Conservation (phyloP, 53 echinoderm and acorn worm genomes). For the Luidia sarsii region DNA sequence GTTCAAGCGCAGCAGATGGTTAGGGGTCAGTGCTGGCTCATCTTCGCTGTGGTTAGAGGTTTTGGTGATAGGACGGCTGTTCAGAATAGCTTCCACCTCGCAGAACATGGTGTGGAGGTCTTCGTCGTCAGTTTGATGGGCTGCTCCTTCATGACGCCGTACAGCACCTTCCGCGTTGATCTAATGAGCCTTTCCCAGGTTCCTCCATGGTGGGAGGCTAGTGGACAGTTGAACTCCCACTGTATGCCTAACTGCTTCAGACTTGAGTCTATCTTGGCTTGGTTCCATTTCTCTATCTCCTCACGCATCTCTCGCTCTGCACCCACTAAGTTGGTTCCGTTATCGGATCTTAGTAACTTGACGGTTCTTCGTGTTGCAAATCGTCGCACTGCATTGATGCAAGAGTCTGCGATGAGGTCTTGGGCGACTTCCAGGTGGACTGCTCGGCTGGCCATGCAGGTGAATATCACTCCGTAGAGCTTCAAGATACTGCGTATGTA, state of each 20-base stretch:
- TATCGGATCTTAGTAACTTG: slow-evolving; percentile 48
- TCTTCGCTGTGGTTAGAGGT: slow-evolving; percentile 25
- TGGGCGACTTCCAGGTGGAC: slow-evolving; percentile 57
- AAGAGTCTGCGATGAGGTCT: slow-evolving; percentile 23
- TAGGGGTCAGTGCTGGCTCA: slow-evolving; percentile 31
- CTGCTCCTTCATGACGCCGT: slow-evolving; percentile 52
- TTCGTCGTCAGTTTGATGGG: slow-evolving; percentile 22
- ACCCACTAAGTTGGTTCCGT: slow-evolving; percentile 68
- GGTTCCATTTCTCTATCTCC: slow-evolving; percentile 41
- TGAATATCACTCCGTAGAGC: slow-evolving; percentile 67
- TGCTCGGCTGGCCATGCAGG: slow-evolving; percentile 43
- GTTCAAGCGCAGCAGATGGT: slow-evolving; percentile 25
- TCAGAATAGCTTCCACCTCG: slow-evolving; percentile 59
- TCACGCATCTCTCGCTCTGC: slow-evolving; percentile 53
- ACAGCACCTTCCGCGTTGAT: slow-evolving; percentile 62
- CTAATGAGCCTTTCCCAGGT: slow-evolving; percentile 71
- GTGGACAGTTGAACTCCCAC: slow-evolving; percentile 72
- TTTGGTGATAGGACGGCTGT: slow-evolving; percentile 62
- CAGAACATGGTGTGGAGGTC: slow-evolving; percentile 39
- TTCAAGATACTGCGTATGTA: slow-evolving; percentile 36
- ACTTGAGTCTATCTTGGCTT: slow-evolving; percentile 44
- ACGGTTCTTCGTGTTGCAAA: slow-evolving; percentile 62
- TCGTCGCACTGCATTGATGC: slow-evolving; percentile 56
- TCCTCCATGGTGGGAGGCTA: slow-evolving; percentile 72
- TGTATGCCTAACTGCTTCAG: slow-evolving; percentile 49